These are phyloP conservation scores for Colletes latitarsis DNA, from an alignment of 1,140 invertebrate genomes.

Conservation along the genomic window DNA sequence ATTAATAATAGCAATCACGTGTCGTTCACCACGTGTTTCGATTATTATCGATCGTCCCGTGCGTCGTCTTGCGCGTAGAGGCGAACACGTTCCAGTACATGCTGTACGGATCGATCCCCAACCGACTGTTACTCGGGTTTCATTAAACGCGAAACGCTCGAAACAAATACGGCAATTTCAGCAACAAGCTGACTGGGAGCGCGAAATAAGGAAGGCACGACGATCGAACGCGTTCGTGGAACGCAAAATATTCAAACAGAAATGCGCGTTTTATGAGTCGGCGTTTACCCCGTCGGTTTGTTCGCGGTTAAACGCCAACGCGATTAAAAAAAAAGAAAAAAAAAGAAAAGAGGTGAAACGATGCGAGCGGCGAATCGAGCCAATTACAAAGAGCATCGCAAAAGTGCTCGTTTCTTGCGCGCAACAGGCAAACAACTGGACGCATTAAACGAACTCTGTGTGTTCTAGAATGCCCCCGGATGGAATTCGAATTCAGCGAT, in stretches of 20 bases:
- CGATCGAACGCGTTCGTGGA: neutral
- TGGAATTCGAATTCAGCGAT: slow-evolving; percentile 34
- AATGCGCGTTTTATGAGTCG: neutral
- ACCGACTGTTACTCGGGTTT: neutral
- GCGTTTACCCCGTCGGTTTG: neutral
- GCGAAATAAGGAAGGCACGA: neutral
- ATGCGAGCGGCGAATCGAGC: neutral
- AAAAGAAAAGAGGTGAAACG: neutral
- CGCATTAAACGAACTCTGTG: neutral
- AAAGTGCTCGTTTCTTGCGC: neutral
- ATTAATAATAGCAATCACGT: too few relatives aligned
- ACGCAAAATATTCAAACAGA: neutral
- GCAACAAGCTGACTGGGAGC: too few relatives aligned
- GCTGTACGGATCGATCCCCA: too few relatives aligned
- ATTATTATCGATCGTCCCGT: too few relatives aligned
- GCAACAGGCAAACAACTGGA: slow-evolving; percentile 2
- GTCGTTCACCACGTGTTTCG: too few relatives aligned
- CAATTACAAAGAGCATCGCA: neutral
- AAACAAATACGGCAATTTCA: neutral
- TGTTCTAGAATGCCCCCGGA: too few relatives aligned
- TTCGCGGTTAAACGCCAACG: neutral
- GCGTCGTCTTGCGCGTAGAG: too few relatives aligned
- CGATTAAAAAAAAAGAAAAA: neutral
- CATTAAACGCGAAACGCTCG: neutral
- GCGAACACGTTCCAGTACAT: too few relatives aligned